Conservation (phyloP, 35 echinoderm and acorn worm species). For the Strongylocentrotus purpuratus region DNA sequence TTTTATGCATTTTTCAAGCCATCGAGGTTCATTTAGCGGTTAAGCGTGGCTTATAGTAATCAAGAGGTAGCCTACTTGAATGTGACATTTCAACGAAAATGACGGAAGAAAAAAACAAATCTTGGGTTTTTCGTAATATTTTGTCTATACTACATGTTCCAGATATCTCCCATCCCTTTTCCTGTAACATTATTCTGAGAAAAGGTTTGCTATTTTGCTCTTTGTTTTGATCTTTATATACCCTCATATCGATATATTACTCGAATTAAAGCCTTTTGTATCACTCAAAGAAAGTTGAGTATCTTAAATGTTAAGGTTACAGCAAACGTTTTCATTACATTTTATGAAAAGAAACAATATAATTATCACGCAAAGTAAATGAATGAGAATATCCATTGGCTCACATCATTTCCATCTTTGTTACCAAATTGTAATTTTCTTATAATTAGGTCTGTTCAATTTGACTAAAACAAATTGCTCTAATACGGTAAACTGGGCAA, state of each 20-base stretch:
- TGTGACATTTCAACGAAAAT: slow-evolving; percentile 10
- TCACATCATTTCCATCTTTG: neutral
- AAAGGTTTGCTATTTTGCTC: neutral
- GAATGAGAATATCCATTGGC: neutral
- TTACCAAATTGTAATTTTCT: neutral
- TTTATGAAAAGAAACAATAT: neutral
- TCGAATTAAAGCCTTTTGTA: too few relatives aligned
- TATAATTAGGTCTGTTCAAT: neutral
- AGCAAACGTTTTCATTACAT: neutral
- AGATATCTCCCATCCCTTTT: neutral
- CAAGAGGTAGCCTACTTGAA: neutral
- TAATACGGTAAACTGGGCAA: neutral
- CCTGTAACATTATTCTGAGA: neutral
- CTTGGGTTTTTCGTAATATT: too few relatives aligned
- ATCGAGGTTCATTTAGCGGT: neutral
- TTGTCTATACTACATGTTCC: too few relatives aligned
- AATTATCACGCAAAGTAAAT: too few relatives aligned
- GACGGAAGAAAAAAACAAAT: neutral
- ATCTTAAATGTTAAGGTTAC: neutral
- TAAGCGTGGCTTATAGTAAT: neutral
- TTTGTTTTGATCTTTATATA: neutral
- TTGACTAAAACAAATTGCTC: neutral
- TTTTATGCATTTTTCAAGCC: too few relatives aligned
- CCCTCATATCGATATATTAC: neutral
- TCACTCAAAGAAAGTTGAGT: neutral